Base-by-base conservation (phyloP, 2,113 vertebrate species). In the Protobothrops mucrosquamatus region DNA sequence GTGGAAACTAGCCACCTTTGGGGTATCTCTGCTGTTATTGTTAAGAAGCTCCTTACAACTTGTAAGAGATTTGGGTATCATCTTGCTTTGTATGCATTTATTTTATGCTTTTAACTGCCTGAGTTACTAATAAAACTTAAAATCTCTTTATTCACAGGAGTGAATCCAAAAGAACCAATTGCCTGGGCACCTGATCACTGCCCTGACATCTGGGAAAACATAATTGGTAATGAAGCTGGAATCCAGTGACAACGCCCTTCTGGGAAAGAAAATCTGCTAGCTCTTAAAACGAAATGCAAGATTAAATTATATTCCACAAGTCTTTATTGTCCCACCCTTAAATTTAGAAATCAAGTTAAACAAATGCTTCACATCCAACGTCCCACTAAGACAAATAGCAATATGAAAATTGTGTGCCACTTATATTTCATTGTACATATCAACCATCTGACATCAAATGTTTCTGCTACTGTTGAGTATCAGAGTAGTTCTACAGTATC, bases 281-380 rank as follows among this genome's bases (percentile, higher is more conserved):
- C 97, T 97, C 88, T 96, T 98, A 97, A 98, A 98, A 98, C 98
- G 97, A 98, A 98, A 98, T 98, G 98, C 97, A 97, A 98, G 97
- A 98, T 98, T 97, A 98, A 97, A 98, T 98, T 98, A 98, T 98
- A 98, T 97, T 97, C 97, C 97, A 97, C 97, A 97, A 96, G 96
- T 96, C 97, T 98, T 97, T 97, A 97, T 96, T 97, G 97, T 97
- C 96, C 90, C 97, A 96, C 94, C 97, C 97, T 95, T 91, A 96
- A 96, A 97, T 96, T 97, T 95, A 48, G 97, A 97, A 97, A 97
- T 97, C 96, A 95, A 97, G 95, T 96, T 97, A 97, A 97, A 97
- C 97, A 97, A 98, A 97, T 97, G 96, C 96, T 95, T 96, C 91
- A 89, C n/a, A 95, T 96, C 97, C 95, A 96, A 95, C 91, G 92